These are phyloP conservation scores for Myiozetetes cayanensis DNA, from an alignment of 2,113 vertebrate genomes.

Conservation along the genomic window DNA sequence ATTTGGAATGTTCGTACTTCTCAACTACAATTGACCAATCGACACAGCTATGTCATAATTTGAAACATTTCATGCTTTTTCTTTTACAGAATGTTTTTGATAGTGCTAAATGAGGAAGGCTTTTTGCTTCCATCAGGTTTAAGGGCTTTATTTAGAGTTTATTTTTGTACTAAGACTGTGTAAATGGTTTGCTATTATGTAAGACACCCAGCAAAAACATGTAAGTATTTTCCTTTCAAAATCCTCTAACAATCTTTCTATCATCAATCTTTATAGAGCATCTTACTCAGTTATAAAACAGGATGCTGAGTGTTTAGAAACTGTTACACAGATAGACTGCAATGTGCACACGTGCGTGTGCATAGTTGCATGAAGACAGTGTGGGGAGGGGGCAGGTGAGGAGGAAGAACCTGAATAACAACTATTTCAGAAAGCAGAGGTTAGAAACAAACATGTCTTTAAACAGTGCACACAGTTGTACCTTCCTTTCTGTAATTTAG, in stretches of 20 bases:
- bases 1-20: neutral
- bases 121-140: neutral
- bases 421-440: constrained; percentile 14
- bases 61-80: neutral
- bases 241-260: neutral
- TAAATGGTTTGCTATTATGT: neutral
- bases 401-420: neutral
- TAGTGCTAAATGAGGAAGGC: neutral
- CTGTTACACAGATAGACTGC: neutral
- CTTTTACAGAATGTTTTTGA: neutral
- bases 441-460: constrained; percentile 17
- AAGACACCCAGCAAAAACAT: neutral
- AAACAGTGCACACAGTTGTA: neutral
- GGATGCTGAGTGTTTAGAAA: neutral
- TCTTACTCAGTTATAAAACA: neutral
- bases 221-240: neutral
- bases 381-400: neutral
- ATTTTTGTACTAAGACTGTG: neutral
- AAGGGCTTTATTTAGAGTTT: neutral
- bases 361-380: neutral
- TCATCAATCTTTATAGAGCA: neutral
- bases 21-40: constrained; percentile 11
- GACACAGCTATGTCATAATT: neutral
- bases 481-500: constrained; percentile 13
- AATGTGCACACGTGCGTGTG: neutral